Base-by-base conservation (phyloP, 2,797 vertebrate genomes). In the Eulemur albifrons region DNA sequence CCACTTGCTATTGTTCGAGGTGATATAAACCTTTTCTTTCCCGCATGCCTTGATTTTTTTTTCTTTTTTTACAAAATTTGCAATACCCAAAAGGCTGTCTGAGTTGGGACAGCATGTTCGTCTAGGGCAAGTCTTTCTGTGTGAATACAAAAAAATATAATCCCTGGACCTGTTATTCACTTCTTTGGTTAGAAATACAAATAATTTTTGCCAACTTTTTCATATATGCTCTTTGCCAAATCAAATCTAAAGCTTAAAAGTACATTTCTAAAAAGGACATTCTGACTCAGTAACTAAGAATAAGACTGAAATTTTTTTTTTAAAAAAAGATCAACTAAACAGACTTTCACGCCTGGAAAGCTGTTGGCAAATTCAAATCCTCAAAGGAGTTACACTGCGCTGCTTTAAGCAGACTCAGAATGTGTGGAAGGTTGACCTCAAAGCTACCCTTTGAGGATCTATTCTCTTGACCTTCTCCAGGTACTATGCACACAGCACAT, bases 21-120 rank as follows among this genome's bases (percentile, higher is more conserved):
- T 86, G 86, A 97, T 94, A 96, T 45, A 96, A 96, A 98, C 95
- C 13, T 95, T 97, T 81, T 59, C 69, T 96, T 87, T 92, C 92
- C 90, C 82, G 38, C 65, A 87, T 65, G 67, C 61, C 25, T 94
- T 93, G 57, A 86, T 86, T 59, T 59, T 59, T 59, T 11, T 4
- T 76, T 69, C 67, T 20, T 92, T 69, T 45, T 94, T 67, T 82
- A 61, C 43, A 79, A 94, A 93, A 84, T 93, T 70, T 67, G 18
- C 76, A 88, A 65, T 77, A 59, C 17, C n/a, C 30, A 48, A 91
- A 93, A 87, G 35, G 15, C 30, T 90, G 17, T 84, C 30, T 96
- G 38, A 94, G 48, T 77, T 7, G 48, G 9, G 45, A 76, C 18
- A 81, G 40, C 38, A 20, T 52, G 27, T 94, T 96, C 59, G 69